Conservation (phyloP, 2,797 vertebrate species). For the Acrossocheilus fasciatus region DNA sequence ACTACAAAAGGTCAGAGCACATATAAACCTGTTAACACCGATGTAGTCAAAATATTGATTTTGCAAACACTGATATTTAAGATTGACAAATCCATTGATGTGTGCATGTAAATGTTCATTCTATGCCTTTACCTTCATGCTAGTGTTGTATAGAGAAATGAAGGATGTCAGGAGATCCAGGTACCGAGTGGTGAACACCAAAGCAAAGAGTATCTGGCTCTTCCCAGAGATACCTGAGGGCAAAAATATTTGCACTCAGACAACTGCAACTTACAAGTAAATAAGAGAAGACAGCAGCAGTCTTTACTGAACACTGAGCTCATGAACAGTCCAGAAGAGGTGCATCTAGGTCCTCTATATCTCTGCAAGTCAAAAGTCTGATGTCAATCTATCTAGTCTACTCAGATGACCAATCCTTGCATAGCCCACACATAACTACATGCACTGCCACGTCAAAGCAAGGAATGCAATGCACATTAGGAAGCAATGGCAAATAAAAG, state of each 20-base stretch:
- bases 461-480: constrained; percentile 3
- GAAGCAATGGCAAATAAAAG: neutral
- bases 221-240: constrained; percentile 96
- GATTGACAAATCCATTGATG: neutral
- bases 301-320: neutral
- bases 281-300: neutral
- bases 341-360: neutral
- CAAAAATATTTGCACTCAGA: neutral
- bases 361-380: neutral
- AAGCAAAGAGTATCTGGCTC: constrained; percentile 97
- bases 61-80: neutral
- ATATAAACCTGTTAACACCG: too few species aligned
- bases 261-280: neutral
- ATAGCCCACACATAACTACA: neutral
- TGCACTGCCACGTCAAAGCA: constrained; percentile 56
- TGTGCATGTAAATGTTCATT: neutral
- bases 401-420: neutral
- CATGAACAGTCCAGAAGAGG: neutral
- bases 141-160: constrained; percentile 97
- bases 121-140: constrained; percentile 89
- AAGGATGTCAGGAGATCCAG: constrained; percentile 96
- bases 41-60: neutral
- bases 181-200: constrained; percentile 97
- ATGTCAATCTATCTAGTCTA: neutral
- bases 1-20: too few species aligned